Percentiles rank a stretch among this genome's conserved stretches.
Conservation (phyloP, 2,113 vertebrate genomes). For the Tragulus kanchil region DNA sequence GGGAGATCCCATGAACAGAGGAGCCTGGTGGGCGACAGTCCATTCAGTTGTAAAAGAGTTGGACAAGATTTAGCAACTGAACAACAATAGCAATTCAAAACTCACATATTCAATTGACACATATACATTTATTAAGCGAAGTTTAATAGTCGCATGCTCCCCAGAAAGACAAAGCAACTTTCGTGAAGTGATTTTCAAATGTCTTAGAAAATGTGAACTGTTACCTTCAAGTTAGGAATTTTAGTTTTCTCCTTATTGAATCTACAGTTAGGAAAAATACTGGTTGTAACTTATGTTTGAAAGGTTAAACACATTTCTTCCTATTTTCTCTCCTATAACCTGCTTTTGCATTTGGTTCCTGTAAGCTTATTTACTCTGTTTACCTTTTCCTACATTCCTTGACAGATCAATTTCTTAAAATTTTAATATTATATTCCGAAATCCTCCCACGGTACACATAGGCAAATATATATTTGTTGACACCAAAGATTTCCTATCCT, state of each 20-base stretch:
- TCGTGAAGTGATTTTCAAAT: conserved; percentile 27
- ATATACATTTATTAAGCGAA: conserved; percentile 25
- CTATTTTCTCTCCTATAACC: background rate
- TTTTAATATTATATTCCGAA: background rate
- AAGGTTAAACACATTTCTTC: conserved; percentile 20
- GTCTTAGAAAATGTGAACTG: background rate
- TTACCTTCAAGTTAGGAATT: background rate
- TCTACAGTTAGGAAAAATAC: conserved; percentile 26
- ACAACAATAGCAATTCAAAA: background rate
- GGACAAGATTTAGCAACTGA: background rate
- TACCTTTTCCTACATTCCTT: background rate
- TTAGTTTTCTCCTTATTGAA: conserved; percentile 36
- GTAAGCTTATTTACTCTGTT: background rate
- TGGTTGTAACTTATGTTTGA: conserved; percentile 16
- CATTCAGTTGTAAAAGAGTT: background rate
- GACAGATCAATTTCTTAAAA: background rate
- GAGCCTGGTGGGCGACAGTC: background rate
- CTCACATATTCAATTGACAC: background rate
- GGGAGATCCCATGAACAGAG: background rate
- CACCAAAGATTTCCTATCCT: background rate
- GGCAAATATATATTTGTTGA: conserved; percentile 23
- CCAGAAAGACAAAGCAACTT: background rate
- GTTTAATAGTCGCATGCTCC: background rate
- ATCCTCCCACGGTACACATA: background rate
- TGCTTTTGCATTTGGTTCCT: background rate